Evolutionary conservation across 2,113 vertebrate species (phyloP), one percentile per base, ranked within the genome.

Genomic region (Lepisosteus osseus): DNA sequence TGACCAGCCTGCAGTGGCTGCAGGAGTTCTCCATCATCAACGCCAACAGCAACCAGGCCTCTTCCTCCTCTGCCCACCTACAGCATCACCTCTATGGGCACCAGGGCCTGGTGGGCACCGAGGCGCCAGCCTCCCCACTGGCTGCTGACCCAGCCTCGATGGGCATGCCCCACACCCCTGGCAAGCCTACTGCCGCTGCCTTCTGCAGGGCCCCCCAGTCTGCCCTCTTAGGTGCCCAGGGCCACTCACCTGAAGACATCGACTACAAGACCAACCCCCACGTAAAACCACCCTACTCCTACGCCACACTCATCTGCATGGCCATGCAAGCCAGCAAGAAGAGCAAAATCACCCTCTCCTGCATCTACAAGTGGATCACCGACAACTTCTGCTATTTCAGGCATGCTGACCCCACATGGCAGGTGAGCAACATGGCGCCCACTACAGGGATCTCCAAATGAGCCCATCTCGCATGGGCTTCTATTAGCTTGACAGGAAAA

Each of bases 361-460:
- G 91, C 87, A 99, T 98, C 92, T 98, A 99, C 89, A 92, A 94
- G 72, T 99, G 97, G 96, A 98, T 99, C 87, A 97, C 94, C 0
- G 96, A 99, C 79, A 97, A 98, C 86, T 99, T 95, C 93, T 98
- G 96, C 89, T 99, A 97, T 86, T 99, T 96, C 86, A 81, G 92
- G 47, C 93, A 98, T 0, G 97, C 97, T 0, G 96, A 99, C 72
- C 95, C 96, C 80, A 98, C 95, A 80, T 98, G 97, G 97, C 96
- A 97, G 95, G 95, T 96, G 88, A 77, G 85, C 74, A 57, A 9
- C 47, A 51, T 1, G 5, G 47, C 9, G 47, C 9, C 29, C 29
- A 29, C 29, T 29, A 29, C 29, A 29, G 29, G 29, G 29, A 29
- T 29, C 29, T 29, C 29, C 29, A 29, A 29, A 29, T 29, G 29